Evolutionary conservation across 2,888 invertebrate species (phyloP), one percentile per base, ranked within the genome.

Genomic region (Catocala sponsa): DNA sequence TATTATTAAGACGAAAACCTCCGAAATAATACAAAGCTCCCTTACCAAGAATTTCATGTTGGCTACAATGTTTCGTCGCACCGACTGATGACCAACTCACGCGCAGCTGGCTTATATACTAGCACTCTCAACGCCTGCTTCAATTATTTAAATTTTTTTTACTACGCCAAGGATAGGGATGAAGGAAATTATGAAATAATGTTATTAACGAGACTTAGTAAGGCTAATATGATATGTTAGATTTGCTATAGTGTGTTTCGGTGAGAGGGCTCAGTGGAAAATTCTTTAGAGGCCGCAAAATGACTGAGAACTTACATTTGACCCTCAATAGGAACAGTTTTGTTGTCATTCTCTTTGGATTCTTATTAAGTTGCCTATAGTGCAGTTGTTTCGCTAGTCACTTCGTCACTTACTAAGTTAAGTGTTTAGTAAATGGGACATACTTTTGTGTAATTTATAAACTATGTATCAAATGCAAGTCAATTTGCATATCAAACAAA

Each of bases 41-140:
- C 90, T 90, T 88, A 90, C 90, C 90, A 90, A 78, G 86, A 89
- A 89, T 80, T 90, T 90, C 90, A 90, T 90, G 87, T 81, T 89
- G 89, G 72, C 69, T 70, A 75, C 68, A 75, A 78, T 61, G 69
- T 72, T 63, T 57, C 79, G 78, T 80, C 63, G 75, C 85, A 83
- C 80, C 78, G 82, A 90, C 87, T 90, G 90, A 88, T 88, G 86
- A 72, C 71, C 59, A 56, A 69, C 65, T 75, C 78, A 59, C 49
- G 78, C 79, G 76, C 80, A 67, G 59, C 33, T 55, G 35, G 79
- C 77, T 89, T 90, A 78, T 89, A 90, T 90, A 89, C 79, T 38
- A 58, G 51, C 55, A 55, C 72, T 62, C 46, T 57, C 67, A 62
- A 60, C 60, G 15, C 55, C 71, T 69, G 66, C 65, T 73, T 74